These are phyloP conservation scores for Matsumyia berberina DNA, from an alignment of 2,888 invertebrate genomes.

Conservation along the genomic window DNA sequence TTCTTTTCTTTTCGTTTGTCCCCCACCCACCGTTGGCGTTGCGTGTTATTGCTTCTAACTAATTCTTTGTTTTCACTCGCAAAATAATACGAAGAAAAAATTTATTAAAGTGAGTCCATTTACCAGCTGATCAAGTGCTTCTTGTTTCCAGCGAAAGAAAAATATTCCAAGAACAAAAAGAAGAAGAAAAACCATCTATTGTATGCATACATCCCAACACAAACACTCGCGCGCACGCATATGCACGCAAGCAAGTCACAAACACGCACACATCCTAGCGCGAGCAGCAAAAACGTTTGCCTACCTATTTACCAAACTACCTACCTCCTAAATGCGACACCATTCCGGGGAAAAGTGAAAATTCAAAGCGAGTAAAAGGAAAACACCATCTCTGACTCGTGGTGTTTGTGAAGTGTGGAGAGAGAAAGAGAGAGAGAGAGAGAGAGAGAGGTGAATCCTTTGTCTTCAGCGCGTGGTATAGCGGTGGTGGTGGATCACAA, in stretches of 20 bases:
- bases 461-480: constrained; percentile 63
- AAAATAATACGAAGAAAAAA: constrained; percentile 6
- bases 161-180: constrained; percentile 57
- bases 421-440: constrained; percentile 29
- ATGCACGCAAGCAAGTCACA: constrained; percentile 61
- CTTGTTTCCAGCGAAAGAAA: constrained; percentile 47
- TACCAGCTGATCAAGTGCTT: constrained; percentile 71
- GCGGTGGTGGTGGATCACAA: constrained; percentile 60
- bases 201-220: constrained; percentile 47
- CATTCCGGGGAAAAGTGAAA: constrained; percentile 74
- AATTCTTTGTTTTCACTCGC: constrained; percentile 60
- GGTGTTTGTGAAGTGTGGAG: constrained; percentile 6
- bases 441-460: constrained; percentile 69
- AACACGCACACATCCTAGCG: constrained; percentile 52
- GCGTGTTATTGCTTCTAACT: not conserved
- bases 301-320: constrained; percentile 65
- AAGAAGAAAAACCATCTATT: constrained; percentile 60
- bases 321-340: constrained; percentile 73
- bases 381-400: constrained; percentile 56
- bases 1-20: constrained; percentile 41
- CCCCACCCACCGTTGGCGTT: not conserved
- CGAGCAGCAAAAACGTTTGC: constrained; percentile 60
- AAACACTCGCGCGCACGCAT: constrained; percentile 67
- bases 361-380: constrained; percentile 68
- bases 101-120: constrained; percentile 47